Percentiles rank a stretch among this genome's conserved stretches.
phyloP scores from a whole-genome alignment of 2,113 vertebrate species.

The Leptosomus discolor region DNA sequence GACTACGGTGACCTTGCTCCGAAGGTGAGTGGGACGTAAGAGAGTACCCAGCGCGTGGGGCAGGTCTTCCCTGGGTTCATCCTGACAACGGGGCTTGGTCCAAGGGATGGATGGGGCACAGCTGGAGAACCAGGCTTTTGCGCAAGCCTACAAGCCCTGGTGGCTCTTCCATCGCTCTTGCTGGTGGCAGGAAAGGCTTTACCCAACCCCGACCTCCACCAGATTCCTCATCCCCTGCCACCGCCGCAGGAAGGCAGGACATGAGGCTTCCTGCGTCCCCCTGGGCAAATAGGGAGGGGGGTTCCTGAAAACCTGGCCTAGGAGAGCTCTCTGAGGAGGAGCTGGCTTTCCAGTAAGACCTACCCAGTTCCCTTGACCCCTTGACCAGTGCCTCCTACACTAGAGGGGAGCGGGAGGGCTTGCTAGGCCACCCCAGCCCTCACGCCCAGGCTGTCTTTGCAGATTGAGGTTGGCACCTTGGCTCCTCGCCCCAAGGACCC shows the following conservation, averaged over 20 bases:
- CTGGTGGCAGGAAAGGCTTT: background rate
- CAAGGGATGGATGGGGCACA: background rate
- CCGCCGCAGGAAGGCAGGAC: background rate
- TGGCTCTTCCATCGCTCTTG: background rate
- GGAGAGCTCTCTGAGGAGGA: background rate
- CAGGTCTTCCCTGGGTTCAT: background rate
- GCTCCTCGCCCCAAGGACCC: slow-evolving; percentile 35
- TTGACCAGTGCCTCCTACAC: accelerated
- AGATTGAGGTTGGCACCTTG: slow-evolving; percentile 72
- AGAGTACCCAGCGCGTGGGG: accelerated
- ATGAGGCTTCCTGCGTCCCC: background rate
- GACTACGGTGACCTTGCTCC: slow-evolving; percentile 71
- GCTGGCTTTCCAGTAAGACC: background rate
- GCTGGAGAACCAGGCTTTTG: background rate
- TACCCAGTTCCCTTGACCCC: background rate
- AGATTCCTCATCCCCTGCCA: background rate
- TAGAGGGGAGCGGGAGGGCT: background rate
- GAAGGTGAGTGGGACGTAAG: slow-evolving; percentile 45
- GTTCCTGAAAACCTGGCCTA: background rate
- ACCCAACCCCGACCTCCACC: accelerated
- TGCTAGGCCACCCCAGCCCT: accelerated
- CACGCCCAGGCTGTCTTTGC: background rate
- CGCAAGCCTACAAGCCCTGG: background rate
- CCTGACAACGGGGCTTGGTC: accelerated
- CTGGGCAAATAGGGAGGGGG: background rate